These are phyloP conservation scores for Drosophila birchii DNA, from an alignment of 2,888 invertebrate species.

Conservation along the genomic window DNA sequence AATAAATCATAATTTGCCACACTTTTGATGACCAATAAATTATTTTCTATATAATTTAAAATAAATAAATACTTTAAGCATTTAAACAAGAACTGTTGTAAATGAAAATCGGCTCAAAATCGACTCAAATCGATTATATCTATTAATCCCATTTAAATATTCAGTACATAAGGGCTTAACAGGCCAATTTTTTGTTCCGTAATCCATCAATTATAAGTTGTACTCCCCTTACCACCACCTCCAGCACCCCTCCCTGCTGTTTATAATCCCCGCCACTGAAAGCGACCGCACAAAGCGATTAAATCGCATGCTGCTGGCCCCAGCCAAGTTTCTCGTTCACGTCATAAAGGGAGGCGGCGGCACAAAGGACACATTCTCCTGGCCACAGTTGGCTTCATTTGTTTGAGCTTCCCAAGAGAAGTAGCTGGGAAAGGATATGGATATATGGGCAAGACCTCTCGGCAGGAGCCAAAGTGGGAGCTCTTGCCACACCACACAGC, in stretches of 20 bases:
- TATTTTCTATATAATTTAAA: not conserved
- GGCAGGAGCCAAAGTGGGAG: not conserved
- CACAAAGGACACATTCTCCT: conserved; percentile 23
- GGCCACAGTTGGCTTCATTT: conserved; percentile 53
- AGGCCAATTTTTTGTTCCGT: conserved; percentile 5
- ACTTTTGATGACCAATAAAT: not conserved
- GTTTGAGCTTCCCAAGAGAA: conserved; percentile 58
- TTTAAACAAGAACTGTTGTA: not conserved
- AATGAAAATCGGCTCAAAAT: conserved; percentile 1
- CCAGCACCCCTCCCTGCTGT: not conserved
- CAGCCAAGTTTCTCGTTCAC: not conserved
- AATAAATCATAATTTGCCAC: not conserved
- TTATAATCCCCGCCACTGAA: conserved; percentile 44
- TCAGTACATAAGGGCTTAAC: conserved; percentile 1
- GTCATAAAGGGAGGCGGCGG: conserved; percentile 6
- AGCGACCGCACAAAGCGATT: conserved; percentile 44
- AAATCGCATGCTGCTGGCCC: conserved; percentile 59
- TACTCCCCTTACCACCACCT: not conserved
- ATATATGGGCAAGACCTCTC: conserved; percentile 7
- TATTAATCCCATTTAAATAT: conserved; percentile 15
- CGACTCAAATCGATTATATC: not conserved
- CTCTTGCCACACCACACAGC: conserved; percentile 1
- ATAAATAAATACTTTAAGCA: not conserved
- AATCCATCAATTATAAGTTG: conserved; percentile 22
- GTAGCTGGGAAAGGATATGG: conserved; percentile 33